Evolutionary conservation across 2,888 invertebrate genomes (phyloP).

Genomic region (Ophioninae sp.): DNA sequence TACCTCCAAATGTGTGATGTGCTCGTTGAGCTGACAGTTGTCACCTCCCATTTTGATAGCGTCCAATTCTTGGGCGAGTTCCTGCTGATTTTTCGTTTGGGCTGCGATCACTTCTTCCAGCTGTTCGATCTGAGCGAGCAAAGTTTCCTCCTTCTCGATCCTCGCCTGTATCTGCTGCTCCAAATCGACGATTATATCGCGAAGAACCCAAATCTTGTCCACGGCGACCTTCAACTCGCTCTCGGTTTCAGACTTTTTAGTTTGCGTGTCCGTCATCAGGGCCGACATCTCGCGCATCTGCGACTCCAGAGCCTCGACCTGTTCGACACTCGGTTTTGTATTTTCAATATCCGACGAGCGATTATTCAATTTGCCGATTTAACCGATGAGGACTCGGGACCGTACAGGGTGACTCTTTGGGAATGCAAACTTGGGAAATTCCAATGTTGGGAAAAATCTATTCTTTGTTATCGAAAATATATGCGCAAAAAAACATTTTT

Average conservation of each 20-base stretch:
- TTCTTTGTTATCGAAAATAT: no score
- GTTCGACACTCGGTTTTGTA: conserved; percentile 18
- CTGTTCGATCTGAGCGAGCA: conserved; percentile 84
- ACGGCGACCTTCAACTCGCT: conserved; percentile 88
- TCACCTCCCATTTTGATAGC: conserved; percentile 82
- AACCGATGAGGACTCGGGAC: conserved; percentile 11
- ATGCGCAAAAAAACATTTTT: no score
- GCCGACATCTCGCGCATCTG: conserved; percentile 88
- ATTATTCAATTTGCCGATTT: conserved; percentile 60
- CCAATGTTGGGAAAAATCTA: no score
- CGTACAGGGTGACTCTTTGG: neutral
- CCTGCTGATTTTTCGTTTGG: conserved; percentile 83
- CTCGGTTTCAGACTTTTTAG: conserved; percentile 86
- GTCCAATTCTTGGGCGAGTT: conserved; percentile 83
- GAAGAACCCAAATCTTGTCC: conserved; percentile 87
- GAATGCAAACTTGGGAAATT: neutral
- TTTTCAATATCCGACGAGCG: conserved; percentile 20
- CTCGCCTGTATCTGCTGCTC: conserved; percentile 89
- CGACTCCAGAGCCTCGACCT: conserved; percentile 91
- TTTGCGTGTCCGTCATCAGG: conserved; percentile 84
- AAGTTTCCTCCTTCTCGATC: conserved; percentile 84
- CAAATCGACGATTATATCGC: conserved; percentile 90
- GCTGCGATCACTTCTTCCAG: conserved; percentile 83
- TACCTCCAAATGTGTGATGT: conserved; percentile 82
- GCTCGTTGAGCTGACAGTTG: conserved; percentile 79